phyloP scores from a whole-genome alignment of 2,797 vertebrate genomes.

The Arctocebus calabarensis region DNA sequence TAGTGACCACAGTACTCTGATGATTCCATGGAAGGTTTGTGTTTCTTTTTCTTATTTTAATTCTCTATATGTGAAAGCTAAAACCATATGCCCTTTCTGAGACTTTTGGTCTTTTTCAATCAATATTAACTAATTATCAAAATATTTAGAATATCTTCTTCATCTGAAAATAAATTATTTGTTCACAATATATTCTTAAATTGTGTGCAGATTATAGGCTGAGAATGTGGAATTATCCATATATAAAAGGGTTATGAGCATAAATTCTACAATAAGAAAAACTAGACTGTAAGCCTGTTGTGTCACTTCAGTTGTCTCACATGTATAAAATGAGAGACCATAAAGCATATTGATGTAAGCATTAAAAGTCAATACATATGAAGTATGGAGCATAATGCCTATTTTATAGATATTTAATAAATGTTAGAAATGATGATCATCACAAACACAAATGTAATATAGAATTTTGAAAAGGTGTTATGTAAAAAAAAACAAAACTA shows the following conservation, averaged over 20 bases:
- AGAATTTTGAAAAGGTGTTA: not conserved
- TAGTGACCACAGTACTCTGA: not conserved
- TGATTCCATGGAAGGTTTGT: not conserved
- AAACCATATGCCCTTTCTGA: not conserved
- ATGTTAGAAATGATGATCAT: not conserved
- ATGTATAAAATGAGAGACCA: not conserved
- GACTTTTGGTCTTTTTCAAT: not conserved
- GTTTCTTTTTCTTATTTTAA: not conserved
- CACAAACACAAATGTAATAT: not conserved
- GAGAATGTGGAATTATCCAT: no score
- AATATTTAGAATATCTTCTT: not conserved
- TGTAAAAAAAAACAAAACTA: not conserved
- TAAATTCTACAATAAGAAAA: not conserved
- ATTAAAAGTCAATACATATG: not conserved
- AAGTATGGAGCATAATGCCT: not conserved
- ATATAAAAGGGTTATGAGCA: not conserved
- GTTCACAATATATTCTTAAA: not conserved
- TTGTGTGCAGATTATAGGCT: not conserved
- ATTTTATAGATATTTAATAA: not conserved
- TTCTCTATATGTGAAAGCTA: not conserved
- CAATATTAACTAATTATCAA: not conserved
- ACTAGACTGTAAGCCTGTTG: not conserved
- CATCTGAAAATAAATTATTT: not conserved
- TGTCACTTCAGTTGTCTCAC: not conserved
- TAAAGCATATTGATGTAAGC: not conserved